These are phyloP conservation scores for Caenorhabditis sp. DNA, from an alignment of 2,888 invertebrate species.

Conservation along the genomic window DNA sequence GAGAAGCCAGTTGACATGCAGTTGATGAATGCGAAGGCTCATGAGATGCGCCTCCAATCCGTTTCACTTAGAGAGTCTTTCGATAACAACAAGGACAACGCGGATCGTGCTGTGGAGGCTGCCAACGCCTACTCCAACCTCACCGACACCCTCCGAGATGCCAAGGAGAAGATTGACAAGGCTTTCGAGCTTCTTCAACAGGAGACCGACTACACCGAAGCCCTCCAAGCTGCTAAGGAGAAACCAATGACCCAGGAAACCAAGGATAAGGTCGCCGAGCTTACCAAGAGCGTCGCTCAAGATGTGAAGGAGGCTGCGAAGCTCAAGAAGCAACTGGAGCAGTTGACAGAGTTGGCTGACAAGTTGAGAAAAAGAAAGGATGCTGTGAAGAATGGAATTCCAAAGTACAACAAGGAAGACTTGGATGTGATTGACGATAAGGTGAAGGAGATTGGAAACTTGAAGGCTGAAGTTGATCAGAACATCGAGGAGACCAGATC, in stretches of 20 bases:
- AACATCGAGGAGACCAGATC: constrained; percentile 57
- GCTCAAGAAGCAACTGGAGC: constrained; percentile 55
- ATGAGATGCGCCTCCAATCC: constrained; percentile 65
- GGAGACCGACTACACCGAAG: constrained; percentile 31
- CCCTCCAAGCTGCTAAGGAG: constrained; percentile 23
- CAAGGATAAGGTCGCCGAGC: constrained; percentile 43
- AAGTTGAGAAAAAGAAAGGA: constrained; percentile 60
- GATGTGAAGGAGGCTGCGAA: constrained; percentile 63
- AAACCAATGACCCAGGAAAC: constrained; percentile 11
- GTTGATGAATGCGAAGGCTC: constrained; percentile 55
- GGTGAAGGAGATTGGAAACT: constrained; percentile 52
- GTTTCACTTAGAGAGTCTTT: constrained; percentile 37
- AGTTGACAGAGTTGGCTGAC: constrained; percentile 40
- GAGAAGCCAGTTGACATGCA: constrained; percentile 52
- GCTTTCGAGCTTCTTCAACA: constrained; percentile 61
- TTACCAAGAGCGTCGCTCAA: constrained; percentile 38
- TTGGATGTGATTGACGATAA: constrained; percentile 55
- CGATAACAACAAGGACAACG: constrained; percentile 53
- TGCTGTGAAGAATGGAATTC: constrained; percentile 38
- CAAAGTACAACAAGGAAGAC: constrained; percentile 35
- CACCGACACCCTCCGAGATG: constrained; percentile 70
- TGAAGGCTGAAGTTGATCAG: constrained; percentile 62
- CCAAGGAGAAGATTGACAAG: constrained; percentile 68
- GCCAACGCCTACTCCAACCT: constrained; percentile 77
- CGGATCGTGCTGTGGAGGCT: constrained; percentile 73